Base-by-base conservation (phyloP, 1,140 invertebrate species). In the Aphelinus certus region DNA sequence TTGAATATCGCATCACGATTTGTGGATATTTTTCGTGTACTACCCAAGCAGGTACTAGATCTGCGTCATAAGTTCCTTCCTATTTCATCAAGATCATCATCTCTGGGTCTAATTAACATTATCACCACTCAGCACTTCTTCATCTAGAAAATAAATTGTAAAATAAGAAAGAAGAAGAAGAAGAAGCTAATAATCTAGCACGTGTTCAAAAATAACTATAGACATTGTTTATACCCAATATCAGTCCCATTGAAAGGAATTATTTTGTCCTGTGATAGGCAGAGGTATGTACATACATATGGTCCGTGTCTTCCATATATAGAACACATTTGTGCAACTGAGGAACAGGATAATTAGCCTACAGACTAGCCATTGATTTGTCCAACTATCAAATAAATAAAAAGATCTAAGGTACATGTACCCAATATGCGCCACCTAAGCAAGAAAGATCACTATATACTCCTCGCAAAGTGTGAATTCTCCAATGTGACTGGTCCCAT, bases 321-420 rank as follows among this genome's bases (percentile, higher is more conserved):
- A 99, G 99, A 47, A 98, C 97, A 89, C 97, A 99, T 89, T 99
- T 99, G 87, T 99, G 98, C 2, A 99, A 89, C 83, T 99, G 98
- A 0, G 96, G 98, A 0, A 99, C 97, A 0, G 98, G 98, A 89
- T 99, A 98, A 83, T 98, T 96, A 1, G 97, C 97, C 89, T 99
- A 97, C 63, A 99, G 83, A 10, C 98, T 89, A 1, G 97, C 96
- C 91, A 97, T 98, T 88, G 98, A 97, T 85, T 99, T 99, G 87
- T 99, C 98, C 42, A 96, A 95, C 57, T 60, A 26, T 7, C 26
- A 60, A 60, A 60, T 3, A 26, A 9, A 7, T 60, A 60, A 10
- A 60, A 60, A 10, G 26, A 4, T 7, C 26, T 26, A 26, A 26
- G 26, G 26, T 26, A 26, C 26, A 26, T 26, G 26, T 26, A 26